These are phyloP conservation scores for Ammodramus savannarum DNA, from an alignment of 2,113 vertebrate genomes.

Conservation along the genomic window DNA sequence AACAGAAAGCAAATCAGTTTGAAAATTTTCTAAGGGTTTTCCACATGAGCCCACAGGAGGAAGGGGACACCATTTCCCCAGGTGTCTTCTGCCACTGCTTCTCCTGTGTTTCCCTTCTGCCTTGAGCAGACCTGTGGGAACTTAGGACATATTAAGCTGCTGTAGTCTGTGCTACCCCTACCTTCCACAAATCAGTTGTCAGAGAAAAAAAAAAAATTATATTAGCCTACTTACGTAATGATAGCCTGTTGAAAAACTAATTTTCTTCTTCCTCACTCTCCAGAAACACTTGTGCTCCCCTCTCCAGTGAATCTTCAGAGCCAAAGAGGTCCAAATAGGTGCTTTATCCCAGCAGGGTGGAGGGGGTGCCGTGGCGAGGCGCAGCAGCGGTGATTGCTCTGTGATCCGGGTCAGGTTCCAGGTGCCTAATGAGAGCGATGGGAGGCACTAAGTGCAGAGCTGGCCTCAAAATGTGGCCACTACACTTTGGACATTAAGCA, in stretches of 20 bases:
- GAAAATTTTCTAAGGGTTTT: not conserved
- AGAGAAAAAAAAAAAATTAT: conserved; percentile 2
- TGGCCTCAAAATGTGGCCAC: conserved; percentile 4
- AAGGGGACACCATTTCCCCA: not conserved
- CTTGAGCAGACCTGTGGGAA: not conserved
- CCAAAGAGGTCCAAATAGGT: conserved; percentile 17
- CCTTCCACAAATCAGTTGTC: not conserved
- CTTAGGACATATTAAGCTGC: not conserved
- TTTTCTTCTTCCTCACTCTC: not conserved
- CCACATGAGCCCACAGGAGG: not conserved
- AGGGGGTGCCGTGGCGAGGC: not conserved
- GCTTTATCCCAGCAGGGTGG: conserved; percentile 38
- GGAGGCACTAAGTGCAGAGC: conserved; percentile 3
- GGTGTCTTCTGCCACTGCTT: not conserved
- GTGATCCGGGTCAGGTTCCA: conserved; percentile 13
- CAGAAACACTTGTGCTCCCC: conserved; percentile 19
- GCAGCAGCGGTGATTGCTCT: not conserved
- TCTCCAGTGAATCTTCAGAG: conserved; percentile 32
- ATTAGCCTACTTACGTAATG: conserved; percentile 14
- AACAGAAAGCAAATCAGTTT: not conserved
- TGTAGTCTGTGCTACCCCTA: not conserved
- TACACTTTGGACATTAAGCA: not conserved
- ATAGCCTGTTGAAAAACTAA: not conserved
- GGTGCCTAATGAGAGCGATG: conserved; percentile 4
- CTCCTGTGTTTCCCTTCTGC: not conserved